Conservation (phyloP, 2,888 invertebrate species). For the Synergus gifuensis region DNA sequence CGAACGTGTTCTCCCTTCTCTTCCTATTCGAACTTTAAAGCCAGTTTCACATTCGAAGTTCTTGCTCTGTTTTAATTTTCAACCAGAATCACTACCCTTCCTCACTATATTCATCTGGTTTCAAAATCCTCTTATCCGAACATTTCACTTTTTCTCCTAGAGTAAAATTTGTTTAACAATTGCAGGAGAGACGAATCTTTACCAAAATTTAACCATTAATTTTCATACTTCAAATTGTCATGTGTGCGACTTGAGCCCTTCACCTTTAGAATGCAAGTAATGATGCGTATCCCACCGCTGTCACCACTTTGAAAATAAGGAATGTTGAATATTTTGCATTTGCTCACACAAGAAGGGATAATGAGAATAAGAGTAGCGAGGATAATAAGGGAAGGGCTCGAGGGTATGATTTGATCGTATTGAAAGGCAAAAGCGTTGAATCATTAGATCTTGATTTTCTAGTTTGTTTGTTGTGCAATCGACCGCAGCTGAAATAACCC, state of each 20-base stretch:
- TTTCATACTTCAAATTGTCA: too few relatives aligned
- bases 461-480: conserved; percentile 35
- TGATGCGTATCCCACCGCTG: too few relatives aligned
- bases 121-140: neutral
- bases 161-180: neutral
- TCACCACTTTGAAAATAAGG: neutral
- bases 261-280: too few relatives aligned
- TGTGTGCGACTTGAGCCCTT: too few relatives aligned
- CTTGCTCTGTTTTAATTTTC: conserved; percentile 17
- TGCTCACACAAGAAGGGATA: neutral
- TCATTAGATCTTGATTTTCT: conserved; percentile 21
- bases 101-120: conserved; percentile 9
- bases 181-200: neutral
- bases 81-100: conserved; percentile 30
- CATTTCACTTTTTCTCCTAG: neutral
- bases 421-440: conserved; percentile 11
- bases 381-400: neutral
- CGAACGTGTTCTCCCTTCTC: conserved; percentile 59
- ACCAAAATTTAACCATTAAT: neutral
- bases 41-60: conserved; percentile 42
- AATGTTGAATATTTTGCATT: neutral
- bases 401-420: conserved; percentile 22
- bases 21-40: conserved; percentile 33
- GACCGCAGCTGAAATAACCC: conserved; percentile 20
- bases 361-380: neutral